Evolutionary conservation across 2,888 invertebrate species (phyloP).

Genomic region (Drosophila demipolita): DNA sequence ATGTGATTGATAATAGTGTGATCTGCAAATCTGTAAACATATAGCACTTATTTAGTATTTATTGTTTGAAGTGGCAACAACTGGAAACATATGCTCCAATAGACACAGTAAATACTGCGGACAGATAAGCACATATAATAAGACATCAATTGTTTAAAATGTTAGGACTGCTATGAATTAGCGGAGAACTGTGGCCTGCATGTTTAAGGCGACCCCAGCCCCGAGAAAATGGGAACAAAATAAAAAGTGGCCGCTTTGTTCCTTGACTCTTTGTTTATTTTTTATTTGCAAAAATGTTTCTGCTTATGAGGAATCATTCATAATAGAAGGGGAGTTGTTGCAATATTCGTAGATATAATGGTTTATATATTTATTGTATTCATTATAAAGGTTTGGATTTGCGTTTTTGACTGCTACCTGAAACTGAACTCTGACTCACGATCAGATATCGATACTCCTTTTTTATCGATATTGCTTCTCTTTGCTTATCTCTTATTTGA

Average conservation of each 20-base stretch:
- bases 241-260: constrained; percentile 54
- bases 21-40: not conserved
- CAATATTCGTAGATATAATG: not conserved
- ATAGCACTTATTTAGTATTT: not conserved
- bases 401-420: too few relatives aligned
- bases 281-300: not conserved
- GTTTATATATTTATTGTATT: too few relatives aligned
- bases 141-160: not conserved
- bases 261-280: constrained; percentile 28
- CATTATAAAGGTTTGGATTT: too few relatives aligned
- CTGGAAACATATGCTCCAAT: constrained; percentile 4
- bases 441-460: too few relatives aligned
- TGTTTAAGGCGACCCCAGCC: not conserved
- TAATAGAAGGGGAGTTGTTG: not conserved
- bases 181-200: not conserved
- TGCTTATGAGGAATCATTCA: not conserved
- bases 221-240: constrained; percentile 52
- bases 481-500: not conserved
- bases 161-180: not conserved
- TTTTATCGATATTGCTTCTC: not conserved
- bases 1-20: not conserved
- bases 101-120: constrained; percentile 2
- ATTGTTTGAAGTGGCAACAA: constrained; percentile 19
- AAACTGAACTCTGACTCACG: too few relatives aligned
- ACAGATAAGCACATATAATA: not conserved